Evolutionary conservation across 2,113 vertebrate genomes (phyloP).

Genomic region (Emydura subglobosa): DNA sequence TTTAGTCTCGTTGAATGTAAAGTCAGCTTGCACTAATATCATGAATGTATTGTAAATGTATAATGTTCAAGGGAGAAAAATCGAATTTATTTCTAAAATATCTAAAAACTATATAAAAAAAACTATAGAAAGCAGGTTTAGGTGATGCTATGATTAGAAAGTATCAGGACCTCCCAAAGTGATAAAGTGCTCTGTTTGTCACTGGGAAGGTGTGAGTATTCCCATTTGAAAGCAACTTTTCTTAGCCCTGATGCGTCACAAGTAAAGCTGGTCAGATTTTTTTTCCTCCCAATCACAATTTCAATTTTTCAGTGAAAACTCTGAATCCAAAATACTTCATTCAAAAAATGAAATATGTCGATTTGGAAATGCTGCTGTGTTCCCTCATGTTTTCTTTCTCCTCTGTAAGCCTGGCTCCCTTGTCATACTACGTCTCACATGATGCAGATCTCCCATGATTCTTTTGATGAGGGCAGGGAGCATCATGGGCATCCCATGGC

Average conservation of each 20-base stretch:
- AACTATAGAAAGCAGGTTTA: background rate
- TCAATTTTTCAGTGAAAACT: background rate
- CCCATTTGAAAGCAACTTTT: background rate
- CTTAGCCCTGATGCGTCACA: background rate
- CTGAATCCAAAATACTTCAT: background rate
- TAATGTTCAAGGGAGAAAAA: background rate
- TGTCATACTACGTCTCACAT: background rate
- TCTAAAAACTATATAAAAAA: too few species aligned
- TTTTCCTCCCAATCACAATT: background rate
- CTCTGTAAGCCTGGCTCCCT: background rate
- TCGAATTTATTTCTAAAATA: background rate
- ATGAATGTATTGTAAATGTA: background rate
- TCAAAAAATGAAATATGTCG: background rate
- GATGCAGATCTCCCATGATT: background rate
- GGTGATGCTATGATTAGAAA: background rate
- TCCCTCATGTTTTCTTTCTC: background rate
- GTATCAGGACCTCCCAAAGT: background rate
- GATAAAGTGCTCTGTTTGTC: background rate
- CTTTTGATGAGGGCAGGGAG: background rate
- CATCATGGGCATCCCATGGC: background rate
- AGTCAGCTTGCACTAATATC: background rate
- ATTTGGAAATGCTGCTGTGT: background rate
- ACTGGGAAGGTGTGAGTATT: background rate
- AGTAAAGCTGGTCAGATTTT: background rate
- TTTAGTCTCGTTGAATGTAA: background rate